A percentile compares a stretch with the other conserved stretches of the same genome.
Evolutionary conservation across 2,797 vertebrate species (phyloP).

Genomic region (Melanogrammus aeglefinus): DNA sequence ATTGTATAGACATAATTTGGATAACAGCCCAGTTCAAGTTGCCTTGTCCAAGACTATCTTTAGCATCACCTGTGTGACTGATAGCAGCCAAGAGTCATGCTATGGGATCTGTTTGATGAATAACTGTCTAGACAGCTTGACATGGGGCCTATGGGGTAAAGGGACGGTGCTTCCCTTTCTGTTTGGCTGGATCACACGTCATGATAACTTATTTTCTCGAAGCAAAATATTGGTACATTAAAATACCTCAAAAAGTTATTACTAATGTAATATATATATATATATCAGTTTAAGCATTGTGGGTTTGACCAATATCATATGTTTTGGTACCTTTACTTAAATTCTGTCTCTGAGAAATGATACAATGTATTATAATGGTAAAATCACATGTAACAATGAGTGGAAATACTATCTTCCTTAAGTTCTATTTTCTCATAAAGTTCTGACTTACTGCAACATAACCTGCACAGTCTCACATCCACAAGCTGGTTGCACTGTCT

Average conservation of each 20-base stretch:
- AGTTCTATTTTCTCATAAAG: not conserved
- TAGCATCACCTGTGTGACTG: conserved; percentile 20
- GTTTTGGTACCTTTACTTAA: not conserved
- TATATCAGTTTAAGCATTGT: not conserved
- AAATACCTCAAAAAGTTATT: not conserved
- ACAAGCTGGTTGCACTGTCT: not conserved
- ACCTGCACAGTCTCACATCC: not conserved
- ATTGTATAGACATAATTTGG: conserved; percentile 40
- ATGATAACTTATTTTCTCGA: not conserved
- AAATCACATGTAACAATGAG: not conserved
- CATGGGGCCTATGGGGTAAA: not conserved
- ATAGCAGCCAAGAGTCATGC: conserved; percentile 22
- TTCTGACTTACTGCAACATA: not conserved
- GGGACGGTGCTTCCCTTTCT: conserved; percentile 1
- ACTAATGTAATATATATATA: too few species aligned
- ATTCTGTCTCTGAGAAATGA: not conserved
- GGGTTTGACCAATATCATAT: not conserved
- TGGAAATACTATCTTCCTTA: not conserved
- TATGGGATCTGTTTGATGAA: not conserved
- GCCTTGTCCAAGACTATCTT: conserved; percentile 2
- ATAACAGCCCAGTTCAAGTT: conserved; percentile 38
- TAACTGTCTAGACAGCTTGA: conserved; percentile 29
- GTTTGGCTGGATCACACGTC: not conserved
- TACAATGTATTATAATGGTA: not conserved
- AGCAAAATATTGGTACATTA: not conserved